A percentile compares a stretch with the other conserved stretches of the same genome.
phyloP scores from a whole-genome alignment of 2,113 vertebrate species.

The Dolichallabes microphthalmus region DNA sequence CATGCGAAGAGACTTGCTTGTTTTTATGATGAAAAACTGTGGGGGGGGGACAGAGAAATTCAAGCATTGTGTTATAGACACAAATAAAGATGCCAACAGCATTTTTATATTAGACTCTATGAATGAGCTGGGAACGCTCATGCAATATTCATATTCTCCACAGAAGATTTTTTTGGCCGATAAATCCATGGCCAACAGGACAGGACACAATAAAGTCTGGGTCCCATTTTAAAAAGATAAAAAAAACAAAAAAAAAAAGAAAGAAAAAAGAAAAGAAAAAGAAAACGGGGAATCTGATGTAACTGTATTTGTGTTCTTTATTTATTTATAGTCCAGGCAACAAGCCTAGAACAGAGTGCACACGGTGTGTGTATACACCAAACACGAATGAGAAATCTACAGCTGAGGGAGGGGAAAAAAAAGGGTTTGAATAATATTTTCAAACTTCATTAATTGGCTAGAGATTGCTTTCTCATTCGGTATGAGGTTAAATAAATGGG shows the following conservation, averaged over 20 bases:
- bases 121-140: conserved; percentile 55
- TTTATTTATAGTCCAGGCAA: conserved; percentile 33
- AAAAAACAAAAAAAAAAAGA: conserved; percentile 24
- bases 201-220: conserved; percentile 59
- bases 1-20: conserved; percentile 11
- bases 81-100: conserved; percentile 48
- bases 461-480: background rate
- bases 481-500: background rate
- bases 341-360: conserved; percentile 41
- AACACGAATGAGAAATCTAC: background rate
- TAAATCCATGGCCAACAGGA: conserved; percentile 52
- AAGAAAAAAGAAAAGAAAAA: conserved; percentile 31
- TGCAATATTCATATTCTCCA: conserved; percentile 61
- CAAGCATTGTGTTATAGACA: conserved; percentile 41
- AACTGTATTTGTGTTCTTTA: conserved; percentile 55
- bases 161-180: conserved; percentile 61
- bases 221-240: conserved; percentile 65
- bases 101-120: conserved; percentile 49
- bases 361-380: conserved; percentile 8
- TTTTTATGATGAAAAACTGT: conserved; percentile 3
- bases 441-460: background rate
- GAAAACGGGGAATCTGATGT: conserved; percentile 41
- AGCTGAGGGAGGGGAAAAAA: conserved; percentile 7
- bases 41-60: conserved; percentile 13
- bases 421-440: background rate